Conservation (phyloP, 2,113 vertebrate genomes). For the Acrocephalus arundinaceus region DNA sequence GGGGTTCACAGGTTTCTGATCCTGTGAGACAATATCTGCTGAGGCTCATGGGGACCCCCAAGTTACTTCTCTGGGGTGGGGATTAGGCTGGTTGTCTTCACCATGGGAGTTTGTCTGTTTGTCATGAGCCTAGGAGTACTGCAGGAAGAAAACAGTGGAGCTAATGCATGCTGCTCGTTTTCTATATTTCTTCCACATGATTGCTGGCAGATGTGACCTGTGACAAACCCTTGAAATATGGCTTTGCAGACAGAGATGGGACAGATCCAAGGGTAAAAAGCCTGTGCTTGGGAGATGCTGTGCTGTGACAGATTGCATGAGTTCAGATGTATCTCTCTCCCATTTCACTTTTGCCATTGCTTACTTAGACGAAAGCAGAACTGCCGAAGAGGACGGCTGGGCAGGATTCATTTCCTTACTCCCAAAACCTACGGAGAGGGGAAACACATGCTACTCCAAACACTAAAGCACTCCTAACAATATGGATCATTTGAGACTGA, state of each 20-base stretch:
- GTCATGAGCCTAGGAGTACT: not conserved
- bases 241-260: constrained; percentile 19
- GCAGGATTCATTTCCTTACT: not conserved
- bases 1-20: not conserved
- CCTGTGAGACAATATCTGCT: not conserved
- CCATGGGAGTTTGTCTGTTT: not conserved
- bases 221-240: constrained; percentile 48
- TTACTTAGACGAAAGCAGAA: constrained; percentile 8
- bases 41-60: not conserved
- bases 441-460: constrained; percentile 4
- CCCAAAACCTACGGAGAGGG: not conserved
- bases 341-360: constrained; percentile 12
- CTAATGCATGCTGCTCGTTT: not conserved
- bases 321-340: constrained; percentile 22
- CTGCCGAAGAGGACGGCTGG: not conserved
- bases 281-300: not conserved
- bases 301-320: constrained; percentile 20
- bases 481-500: constrained; percentile 55
- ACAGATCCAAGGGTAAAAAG: constrained; percentile 54
- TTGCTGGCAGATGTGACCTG: constrained; percentile 42
- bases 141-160: not conserved
- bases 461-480: constrained; percentile 5
- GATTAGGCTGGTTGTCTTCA: not conserved
- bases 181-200: constrained; percentile 5
- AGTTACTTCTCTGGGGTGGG: not conserved